A percentile compares a stretch with the other conserved stretches of the same genome.
Evolutionary conservation across 2,888 invertebrate genomes (phyloP).

Genomic region (Chrysomela aeneicollis): DNA sequence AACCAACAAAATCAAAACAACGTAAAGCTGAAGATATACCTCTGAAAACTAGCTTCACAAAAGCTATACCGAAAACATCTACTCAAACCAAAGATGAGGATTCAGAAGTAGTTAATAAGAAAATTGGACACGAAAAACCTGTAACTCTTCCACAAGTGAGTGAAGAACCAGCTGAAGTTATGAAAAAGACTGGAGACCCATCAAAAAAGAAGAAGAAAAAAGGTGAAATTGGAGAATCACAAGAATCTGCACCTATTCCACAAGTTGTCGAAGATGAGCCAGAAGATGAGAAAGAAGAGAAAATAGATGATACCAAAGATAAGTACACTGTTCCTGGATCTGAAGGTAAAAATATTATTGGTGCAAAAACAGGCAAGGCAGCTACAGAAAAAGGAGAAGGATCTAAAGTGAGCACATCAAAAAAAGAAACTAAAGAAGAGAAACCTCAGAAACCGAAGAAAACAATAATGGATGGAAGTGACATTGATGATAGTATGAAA

Average conservation of each 20-base stretch:
- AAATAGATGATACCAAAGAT: background rate
- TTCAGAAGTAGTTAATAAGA: background rate
- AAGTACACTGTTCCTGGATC: background rate
- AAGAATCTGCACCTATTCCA: too few species aligned
- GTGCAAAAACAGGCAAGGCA: background rate
- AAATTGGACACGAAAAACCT: background rate
- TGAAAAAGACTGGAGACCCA: background rate
- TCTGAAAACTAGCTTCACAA: background rate
- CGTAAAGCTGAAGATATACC: background rate
- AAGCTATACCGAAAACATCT: background rate
- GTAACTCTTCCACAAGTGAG: background rate
- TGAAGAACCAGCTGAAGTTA: background rate
- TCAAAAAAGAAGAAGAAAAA: background rate
- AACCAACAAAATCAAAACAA: background rate
- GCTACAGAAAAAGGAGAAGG: background rate
- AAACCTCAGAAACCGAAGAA: constrained; percentile 1
- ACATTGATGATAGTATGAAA: background rate
- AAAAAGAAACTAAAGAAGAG: background rate
- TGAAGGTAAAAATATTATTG: background rate
- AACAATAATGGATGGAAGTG: background rate
- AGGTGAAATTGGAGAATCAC: background rate
- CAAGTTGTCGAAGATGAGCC: too few species aligned
- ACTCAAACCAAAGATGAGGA: background rate
- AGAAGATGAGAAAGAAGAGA: background rate
- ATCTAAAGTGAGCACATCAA: background rate